phyloP scores from a whole-genome alignment of 2,113 vertebrate genomes.

The Tympanuchus pallidicinctus region DNA sequence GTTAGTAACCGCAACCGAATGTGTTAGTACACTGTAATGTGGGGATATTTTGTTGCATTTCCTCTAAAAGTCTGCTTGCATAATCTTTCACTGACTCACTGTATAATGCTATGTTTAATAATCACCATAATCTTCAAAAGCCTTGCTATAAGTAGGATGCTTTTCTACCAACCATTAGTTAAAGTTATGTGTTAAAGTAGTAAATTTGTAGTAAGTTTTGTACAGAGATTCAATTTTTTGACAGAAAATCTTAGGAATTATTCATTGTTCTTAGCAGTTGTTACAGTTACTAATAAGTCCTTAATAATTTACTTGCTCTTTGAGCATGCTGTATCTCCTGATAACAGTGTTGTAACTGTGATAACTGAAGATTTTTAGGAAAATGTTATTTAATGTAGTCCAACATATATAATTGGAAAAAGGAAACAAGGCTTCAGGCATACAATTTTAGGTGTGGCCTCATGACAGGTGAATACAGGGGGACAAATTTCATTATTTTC shows the following conservation, averaged over 20 bases:
- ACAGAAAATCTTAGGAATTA: not conserved
- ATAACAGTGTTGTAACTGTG: not conserved
- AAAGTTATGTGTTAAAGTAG: not conserved
- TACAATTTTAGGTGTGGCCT: no score
- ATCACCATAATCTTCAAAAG: not conserved
- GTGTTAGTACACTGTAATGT: no score
- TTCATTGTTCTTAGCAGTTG: not conserved
- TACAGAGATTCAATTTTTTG: not conserved
- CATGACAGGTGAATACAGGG: no score
- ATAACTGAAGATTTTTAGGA: not conserved
- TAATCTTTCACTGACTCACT: not conserved
- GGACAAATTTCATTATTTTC: not conserved
- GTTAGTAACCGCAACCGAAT: no score
- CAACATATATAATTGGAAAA: not conserved
- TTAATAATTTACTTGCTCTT: not conserved
- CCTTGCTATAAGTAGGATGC: not conserved
- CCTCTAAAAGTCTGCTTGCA: not conserved
- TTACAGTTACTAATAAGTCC: not conserved
- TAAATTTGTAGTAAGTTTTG: not conserved
- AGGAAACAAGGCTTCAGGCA: not conserved
- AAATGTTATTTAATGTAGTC: not conserved
- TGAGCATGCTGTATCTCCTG: not conserved
- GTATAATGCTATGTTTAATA: accelerated
- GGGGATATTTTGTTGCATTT: not conserved
- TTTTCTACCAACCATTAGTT: not conserved